Percentiles rank a stretch among this genome's conserved stretches.
Evolutionary conservation across 2,797 vertebrate genomes (phyloP).

Genomic region (Aulostomus chinensis): DNA sequence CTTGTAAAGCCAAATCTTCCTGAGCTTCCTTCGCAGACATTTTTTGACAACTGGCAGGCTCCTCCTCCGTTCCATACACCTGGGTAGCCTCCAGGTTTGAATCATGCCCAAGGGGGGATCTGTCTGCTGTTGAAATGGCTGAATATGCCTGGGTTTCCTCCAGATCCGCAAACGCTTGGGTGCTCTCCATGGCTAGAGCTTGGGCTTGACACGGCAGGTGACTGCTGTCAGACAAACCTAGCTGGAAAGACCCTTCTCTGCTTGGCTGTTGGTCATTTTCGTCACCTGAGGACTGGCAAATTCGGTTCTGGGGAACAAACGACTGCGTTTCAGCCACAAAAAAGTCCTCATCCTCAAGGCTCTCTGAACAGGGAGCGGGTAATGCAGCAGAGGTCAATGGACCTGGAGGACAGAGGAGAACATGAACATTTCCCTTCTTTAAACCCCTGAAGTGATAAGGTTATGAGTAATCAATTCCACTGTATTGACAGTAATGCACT

Average conservation of each 20-base stretch:
- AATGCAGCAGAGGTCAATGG: not conserved
- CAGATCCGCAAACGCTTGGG: constrained; percentile 53
- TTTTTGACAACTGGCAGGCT: constrained; percentile 3
- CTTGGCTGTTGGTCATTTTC: constrained; percentile 20
- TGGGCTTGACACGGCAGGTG: constrained; percentile 32
- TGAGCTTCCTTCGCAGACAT: constrained; percentile 17
- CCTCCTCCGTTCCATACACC: constrained; percentile 28
- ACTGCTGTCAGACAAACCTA: constrained; percentile 63
- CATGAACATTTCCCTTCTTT: too few species aligned
- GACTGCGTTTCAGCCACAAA: constrained; percentile 78
- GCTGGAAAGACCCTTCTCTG: constrained; percentile 48
- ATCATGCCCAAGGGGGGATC: constrained; percentile 28
- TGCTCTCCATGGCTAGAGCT: constrained; percentile 47
- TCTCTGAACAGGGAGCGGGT: constrained; percentile 47
- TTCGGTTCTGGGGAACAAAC: constrained; percentile 55
- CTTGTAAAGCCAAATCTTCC: constrained; percentile 56
- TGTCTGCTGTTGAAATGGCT: constrained; percentile 3
- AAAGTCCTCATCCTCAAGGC: constrained; percentile 67
- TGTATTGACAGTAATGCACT: too few species aligned
- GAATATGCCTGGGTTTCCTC: constrained; percentile 55
- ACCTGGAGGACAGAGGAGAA: constrained; percentile 22
- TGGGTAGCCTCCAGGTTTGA: constrained; percentile 56
- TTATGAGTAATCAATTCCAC: too few species aligned
- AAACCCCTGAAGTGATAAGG: too few species aligned
- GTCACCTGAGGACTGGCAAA: constrained; percentile 18